Base-by-base conservation (phyloP, 2,797 vertebrate species). In the Diceros bicornis region DNA sequence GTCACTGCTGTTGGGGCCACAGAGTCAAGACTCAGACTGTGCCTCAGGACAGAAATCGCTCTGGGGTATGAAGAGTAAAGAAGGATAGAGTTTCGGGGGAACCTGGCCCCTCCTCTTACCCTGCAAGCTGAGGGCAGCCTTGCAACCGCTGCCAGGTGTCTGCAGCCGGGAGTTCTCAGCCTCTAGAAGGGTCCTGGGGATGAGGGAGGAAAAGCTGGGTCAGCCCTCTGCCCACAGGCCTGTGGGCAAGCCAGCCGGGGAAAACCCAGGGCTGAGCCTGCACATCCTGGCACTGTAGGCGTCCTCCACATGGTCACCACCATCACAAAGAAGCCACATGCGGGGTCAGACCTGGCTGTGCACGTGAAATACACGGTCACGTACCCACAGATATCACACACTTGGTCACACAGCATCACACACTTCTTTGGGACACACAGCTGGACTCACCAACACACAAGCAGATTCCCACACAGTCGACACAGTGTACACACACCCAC, bases 171-270 rank as follows among this genome's bases (percentile, higher is more conserved):
- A 98, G 94, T 98, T 99, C 95, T 99, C 99, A 0, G 98, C 98
- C 96, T 99, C 99, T 92, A 99, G 97, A 82, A 99, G 98, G 0
- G 98, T 99, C 97, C 99, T 99, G 97, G 32, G 69, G 89, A 85
- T 3, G 34, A 87, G 57, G 32, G 62, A 95, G 29, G 5, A 57
- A 41, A 86, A 25, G 5, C 18, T 0, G 37, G 78, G 47, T 96
- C 57, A 91, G 68, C 47, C 25, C 3, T 66, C 18, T 50, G 29
- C 27, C 50, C 50, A 11, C 27, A 27, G 62, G 47, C n/a, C 47
- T 21, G 29, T 12, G 11, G 44, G 52, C 52, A 34, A 64, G 57
- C 44, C 21, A 1, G 34, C 25, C 12, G 4, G 34, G 6, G 41
- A 62, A 21, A 7, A 61, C 55, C 62, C 11, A 4, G 41, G 34